A percentile compares a stretch with the other conserved stretches of the same genome.
phyloP scores from a whole-genome alignment of 2,888 invertebrate genomes.

The Melinaea menophilus region DNA sequence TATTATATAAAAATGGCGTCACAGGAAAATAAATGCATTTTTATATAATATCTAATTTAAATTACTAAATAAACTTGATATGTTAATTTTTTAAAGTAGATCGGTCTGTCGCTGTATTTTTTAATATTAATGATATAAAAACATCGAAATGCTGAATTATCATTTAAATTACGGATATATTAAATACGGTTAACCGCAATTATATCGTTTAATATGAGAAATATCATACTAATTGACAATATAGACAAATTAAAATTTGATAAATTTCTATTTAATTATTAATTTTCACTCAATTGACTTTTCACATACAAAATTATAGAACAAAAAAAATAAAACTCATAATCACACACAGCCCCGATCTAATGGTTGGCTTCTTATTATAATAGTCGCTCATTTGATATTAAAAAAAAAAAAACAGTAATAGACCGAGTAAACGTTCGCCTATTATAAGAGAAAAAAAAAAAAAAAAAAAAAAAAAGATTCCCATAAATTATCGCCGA shows the following conservation, averaged over 20 bases:
- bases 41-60: too few species aligned
- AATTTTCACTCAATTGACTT: constrained; percentile 8
- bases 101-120: not conserved
- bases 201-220: constrained; percentile 26
- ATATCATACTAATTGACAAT: constrained; percentile 25
- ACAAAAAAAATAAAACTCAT: not conserved
- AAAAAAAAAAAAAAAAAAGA: constrained; percentile 53
- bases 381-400: constrained; percentile 37
- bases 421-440: constrained; percentile 72
- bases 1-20: too few species aligned
- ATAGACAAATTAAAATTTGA: constrained; percentile 25
- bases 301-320: not conserved
- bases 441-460: constrained; percentile 33
- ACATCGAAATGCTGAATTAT: constrained; percentile 39
- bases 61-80: too few species aligned
- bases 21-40: too few species aligned
- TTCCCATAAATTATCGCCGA: constrained; percentile 77
- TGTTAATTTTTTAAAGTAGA: not conserved
- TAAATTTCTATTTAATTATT: constrained; percentile 19
- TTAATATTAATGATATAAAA: not conserved
- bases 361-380: not conserved
- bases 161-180: constrained; percentile 44
- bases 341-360: not conserved
- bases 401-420: constrained; percentile 67
- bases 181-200: constrained; percentile 46